Evolutionary conservation across 2,113 vertebrate genomes (phyloP).

Genomic region (Anarhynchus alexandrinus): DNA sequence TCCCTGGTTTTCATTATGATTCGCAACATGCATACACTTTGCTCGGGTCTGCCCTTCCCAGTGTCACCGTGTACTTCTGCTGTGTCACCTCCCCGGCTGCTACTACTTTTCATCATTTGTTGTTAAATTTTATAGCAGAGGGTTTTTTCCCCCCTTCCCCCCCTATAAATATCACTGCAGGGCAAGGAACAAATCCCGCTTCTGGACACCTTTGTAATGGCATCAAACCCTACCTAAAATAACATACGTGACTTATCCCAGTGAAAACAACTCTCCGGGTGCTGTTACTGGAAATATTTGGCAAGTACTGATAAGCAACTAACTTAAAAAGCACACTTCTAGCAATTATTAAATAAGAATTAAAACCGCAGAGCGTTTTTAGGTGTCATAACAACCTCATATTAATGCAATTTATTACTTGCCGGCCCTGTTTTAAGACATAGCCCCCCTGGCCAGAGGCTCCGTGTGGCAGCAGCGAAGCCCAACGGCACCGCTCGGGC

Average conservation of each 20-base stretch:
- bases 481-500: neutral
- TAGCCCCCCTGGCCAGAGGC: neutral
- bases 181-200: neutral
- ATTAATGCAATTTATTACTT: neutral
- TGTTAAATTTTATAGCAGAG: neutral
- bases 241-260: neutral
- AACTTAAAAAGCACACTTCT: neutral
- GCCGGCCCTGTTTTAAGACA: neutral
- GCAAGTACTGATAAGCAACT: neutral
- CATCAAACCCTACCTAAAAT: neutral
- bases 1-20: no score
- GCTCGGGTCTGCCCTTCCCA: neutral
- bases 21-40: no score
- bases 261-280: neutral
- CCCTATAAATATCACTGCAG: neutral
- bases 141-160: no score
- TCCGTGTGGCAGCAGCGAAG: neutral
- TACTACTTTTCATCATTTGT: neutral
- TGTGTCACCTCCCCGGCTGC: neutral
- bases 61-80: neutral
- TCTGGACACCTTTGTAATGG: neutral
- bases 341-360: neutral
- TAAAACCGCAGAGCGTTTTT: neutral
- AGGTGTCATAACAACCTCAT: neutral
- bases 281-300: neutral